A percentile compares a stretch with the other conserved stretches of the same genome.
phyloP scores from a whole-genome alignment of 2,888 invertebrate species.

The Myopa testacea region DNA sequence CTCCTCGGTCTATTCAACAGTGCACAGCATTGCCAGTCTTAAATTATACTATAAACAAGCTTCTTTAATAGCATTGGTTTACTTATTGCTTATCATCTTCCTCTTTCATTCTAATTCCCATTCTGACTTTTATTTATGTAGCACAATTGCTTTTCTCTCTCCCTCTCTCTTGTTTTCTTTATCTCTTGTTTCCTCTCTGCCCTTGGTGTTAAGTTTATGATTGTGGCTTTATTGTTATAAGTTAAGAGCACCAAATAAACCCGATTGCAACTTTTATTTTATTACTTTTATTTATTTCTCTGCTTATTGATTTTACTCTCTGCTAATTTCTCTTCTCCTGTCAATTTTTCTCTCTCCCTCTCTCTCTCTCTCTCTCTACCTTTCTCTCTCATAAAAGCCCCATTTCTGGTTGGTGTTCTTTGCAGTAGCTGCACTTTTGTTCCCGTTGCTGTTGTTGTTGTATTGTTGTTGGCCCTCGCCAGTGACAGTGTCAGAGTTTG shows the following conservation, averaged over 20 bases:
- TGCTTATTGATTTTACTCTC: neutral
- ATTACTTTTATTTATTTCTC: conserved; percentile 2
- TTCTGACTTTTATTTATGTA: no score
- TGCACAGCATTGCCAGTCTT: conserved; percentile 27
- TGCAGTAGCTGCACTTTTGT: conserved; percentile 32
- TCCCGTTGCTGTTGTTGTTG: conserved; percentile 28
- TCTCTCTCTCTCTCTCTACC: neutral
- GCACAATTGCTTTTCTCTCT: neutral
- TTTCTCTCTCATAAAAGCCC: neutral
- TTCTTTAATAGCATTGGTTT: neutral
- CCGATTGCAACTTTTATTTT: neutral
- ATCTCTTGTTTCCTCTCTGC: neutral
- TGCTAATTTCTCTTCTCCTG: neutral
- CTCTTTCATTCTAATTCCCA: neutral
- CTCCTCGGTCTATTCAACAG: conserved; percentile 14
- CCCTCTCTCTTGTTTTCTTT: neutral
- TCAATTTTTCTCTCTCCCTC: neutral
- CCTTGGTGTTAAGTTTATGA: no score
- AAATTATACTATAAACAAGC: neutral
- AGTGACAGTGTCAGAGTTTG: conserved; percentile 30
- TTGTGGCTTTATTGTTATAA: no score
- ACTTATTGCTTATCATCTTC: neutral
- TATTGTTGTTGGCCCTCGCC: conserved; percentile 20
- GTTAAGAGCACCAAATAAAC: no score
- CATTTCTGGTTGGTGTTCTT: conserved; percentile 11